Base-by-base conservation (phyloP, 2,113 vertebrate genomes). In the Piaya cayana region DNA sequence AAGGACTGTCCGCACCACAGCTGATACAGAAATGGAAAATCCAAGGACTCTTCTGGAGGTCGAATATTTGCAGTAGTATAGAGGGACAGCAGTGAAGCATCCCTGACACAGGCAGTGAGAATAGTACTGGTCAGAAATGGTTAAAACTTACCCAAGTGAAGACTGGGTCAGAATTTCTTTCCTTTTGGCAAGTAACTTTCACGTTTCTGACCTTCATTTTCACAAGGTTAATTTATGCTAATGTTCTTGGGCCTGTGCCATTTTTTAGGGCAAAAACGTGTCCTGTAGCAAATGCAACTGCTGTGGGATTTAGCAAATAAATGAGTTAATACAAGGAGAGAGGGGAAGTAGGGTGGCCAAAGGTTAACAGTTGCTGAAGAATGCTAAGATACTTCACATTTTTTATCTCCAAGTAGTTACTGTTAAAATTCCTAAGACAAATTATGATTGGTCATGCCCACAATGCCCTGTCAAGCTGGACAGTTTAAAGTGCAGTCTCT, bases 101-200 rank as follows among this genome's bases (percentile, higher is more conserved):
- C 3, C 0, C 84, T 64, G 34, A 27, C 32, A 25, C 1, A 0
- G 37, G 47, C 56, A 71, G 2, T 9, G 16, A 56, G 21, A 56
- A 47, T 9, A 76, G 27, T 50, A 39, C 42, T 67, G 68, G n/a
- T 20, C 68, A 63, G 58, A 69, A 36, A 11, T 3, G 17, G 45
- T 30, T 82, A 29, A 70, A 90, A 45, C 8, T 64, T 69, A 6
- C 13, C 39, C 19, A 30, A n/a, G 13, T 72, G 43, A 76, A 72
- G 62, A 53, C 8, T 9, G 4, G 30, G 5, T 50, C 62, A 82
- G 36, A 72, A 72, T 60, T 72, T 68, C 50, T 77, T 93, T 68
- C 26, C 32, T 75, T 86, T 72, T 56, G 42, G 63, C 53, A 25
- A 58, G 27, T n/a, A 84, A 26, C 0, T 0, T 79, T 71, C 85